Conservation (phyloP, 2,888 invertebrate genomes). For the Eupithecia subfuscata region DNA sequence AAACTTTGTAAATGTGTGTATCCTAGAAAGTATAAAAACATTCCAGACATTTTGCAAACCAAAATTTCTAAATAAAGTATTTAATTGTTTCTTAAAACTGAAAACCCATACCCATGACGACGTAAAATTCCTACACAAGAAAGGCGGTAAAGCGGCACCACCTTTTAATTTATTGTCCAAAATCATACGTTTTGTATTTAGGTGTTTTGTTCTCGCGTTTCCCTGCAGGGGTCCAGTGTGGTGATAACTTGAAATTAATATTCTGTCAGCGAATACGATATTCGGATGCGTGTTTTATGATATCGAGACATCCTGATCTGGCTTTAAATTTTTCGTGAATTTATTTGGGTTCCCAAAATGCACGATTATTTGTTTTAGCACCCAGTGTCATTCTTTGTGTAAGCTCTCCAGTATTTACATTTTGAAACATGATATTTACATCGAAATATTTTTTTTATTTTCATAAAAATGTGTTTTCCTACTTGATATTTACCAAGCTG, state of each 20-base stretch:
- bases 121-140: constrained; percentile 53
- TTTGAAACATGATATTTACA: constrained; percentile 23
- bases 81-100: constrained; percentile 13
- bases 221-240: constrained; percentile 62
- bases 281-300: constrained; percentile 71
- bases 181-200: constrained; percentile 71
- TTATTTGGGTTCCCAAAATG: constrained; percentile 55
- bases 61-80: neutral
- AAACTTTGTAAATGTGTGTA: neutral
- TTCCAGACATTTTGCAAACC: neutral
- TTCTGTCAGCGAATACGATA: constrained; percentile 73
- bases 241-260: constrained; percentile 77
- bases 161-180: constrained; percentile 65
- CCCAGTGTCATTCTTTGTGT: constrained; percentile 36
- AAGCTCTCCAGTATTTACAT: constrained; percentile 32
- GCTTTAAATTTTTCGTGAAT: constrained; percentile 59
- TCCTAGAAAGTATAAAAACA: neutral
- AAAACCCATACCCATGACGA: constrained; percentile 30
- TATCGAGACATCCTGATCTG: constrained; percentile 61
- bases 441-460: neutral
- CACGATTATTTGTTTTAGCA: constrained; percentile 57
- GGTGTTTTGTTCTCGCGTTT: constrained; percentile 67
- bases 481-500: neutral
- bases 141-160: constrained; percentile 63
- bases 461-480: neutral